Conservation (phyloP, 2,797 vertebrate genomes). For the Pseudochaenichthys georgianus region DNA sequence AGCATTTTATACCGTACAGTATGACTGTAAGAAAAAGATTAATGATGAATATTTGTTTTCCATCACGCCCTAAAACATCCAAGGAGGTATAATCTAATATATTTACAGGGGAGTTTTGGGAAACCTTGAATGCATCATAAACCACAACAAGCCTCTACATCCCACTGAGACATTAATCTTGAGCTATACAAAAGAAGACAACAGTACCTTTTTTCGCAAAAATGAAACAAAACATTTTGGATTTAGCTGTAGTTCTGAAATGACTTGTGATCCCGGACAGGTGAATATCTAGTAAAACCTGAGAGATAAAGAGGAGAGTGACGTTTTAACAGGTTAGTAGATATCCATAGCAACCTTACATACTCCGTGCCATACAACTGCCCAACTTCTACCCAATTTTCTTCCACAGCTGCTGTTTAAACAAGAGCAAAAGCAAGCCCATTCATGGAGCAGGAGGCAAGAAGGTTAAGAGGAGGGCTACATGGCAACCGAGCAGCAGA, state of each 20-base stretch:
- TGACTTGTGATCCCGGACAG: conserved; percentile 1
- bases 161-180: neutral
- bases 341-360: conserved; percentile 12
- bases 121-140: neutral
- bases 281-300: conserved; percentile 27
- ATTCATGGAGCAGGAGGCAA: conserved; percentile 31
- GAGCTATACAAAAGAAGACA: neutral
- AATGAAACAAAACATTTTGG: conserved; percentile 7
- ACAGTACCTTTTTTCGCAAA: conserved; percentile 2
- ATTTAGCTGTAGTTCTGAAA: conserved; percentile 35
- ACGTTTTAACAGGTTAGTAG: conserved; percentile 6
- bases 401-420: conserved; percentile 38
- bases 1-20: neutral
- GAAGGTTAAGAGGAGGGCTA: conserved; percentile 24
- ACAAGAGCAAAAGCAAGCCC: conserved; percentile 40
- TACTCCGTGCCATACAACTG: neutral
- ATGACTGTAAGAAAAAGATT: neutral
- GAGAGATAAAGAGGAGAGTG: neutral
- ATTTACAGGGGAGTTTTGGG: too few species aligned
- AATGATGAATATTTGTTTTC: conserved; percentile 23
- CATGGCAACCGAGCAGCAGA: conserved; percentile 35
- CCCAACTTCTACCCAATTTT: conserved; percentile 8
- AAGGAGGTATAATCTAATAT: conserved; percentile 22
- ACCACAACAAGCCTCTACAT: neutral
- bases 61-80: conserved; percentile 25